Conservation (phyloP, 2,113 vertebrate species). For the Neofelis nebulosa region DNA sequence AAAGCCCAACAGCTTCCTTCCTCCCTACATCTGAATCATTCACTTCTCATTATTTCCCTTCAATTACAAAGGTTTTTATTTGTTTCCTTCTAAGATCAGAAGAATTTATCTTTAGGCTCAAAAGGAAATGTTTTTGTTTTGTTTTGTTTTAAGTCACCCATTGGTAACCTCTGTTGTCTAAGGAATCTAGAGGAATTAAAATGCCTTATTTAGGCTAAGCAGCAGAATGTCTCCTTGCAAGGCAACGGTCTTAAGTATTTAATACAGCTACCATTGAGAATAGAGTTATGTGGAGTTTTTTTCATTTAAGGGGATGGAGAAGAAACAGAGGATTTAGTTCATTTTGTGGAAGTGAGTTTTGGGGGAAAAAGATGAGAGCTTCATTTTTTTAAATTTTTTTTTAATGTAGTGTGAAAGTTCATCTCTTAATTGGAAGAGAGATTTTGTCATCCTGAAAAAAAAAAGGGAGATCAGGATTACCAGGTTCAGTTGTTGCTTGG, state of each 20-base stretch:
- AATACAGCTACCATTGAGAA: background rate
- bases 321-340: background rate
- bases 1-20: background rate
- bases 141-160: background rate
- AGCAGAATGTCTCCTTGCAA: slow-evolving; percentile 23
- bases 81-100: slow-evolving; percentile 28
- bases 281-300: background rate
- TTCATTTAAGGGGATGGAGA: background rate
- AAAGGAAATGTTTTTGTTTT: background rate
- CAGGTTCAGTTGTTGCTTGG: background rate
- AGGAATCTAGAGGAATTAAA: slow-evolving; percentile 35
- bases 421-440: background rate
- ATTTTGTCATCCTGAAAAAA: background rate
- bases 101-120: slow-evolving; percentile 30
- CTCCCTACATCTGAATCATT: background rate
- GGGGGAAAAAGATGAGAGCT: background rate
- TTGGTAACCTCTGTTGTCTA: background rate
- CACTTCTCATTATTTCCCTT: background rate
- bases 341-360: slow-evolving; percentile 34
- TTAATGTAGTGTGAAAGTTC: slow-evolving; percentile 31
- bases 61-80: background rate
- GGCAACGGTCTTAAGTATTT: background rate
- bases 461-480: background rate
- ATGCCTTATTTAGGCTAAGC: background rate
- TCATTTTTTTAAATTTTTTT: background rate